phyloP scores from a whole-genome alignment of 1,140 invertebrate genomes.

The Fopius arisanus region DNA sequence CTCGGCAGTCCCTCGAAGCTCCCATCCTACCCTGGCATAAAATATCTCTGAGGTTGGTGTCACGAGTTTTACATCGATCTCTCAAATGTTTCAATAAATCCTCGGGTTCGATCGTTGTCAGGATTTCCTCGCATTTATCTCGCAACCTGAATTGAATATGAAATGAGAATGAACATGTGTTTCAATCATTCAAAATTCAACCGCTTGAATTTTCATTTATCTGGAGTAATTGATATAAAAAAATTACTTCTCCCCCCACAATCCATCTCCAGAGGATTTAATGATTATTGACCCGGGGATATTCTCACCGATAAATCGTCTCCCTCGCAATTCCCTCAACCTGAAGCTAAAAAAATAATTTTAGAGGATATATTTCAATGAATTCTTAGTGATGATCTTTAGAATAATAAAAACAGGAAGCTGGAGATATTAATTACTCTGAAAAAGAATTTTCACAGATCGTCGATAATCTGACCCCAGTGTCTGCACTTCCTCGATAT shows the following conservation, averaged over 20 bases:
- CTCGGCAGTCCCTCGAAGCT: not conserved
- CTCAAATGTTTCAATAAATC: not conserved
- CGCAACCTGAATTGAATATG: not conserved
- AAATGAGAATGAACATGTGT: no score
- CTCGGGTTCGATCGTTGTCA: not conserved
- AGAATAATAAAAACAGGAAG: not conserved
- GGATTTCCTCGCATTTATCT: not conserved
- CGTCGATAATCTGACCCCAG: constrained; percentile 34
- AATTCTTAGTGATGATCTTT: no score
- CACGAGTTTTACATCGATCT: not conserved
- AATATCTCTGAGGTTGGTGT: not conserved
- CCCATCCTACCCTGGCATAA: not conserved
- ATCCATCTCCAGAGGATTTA: constrained; percentile 42
- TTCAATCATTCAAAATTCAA: no score
- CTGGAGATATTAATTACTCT: constrained; percentile 41
- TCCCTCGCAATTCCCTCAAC: constrained; percentile 47
- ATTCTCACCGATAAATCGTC: constrained; percentile 43
- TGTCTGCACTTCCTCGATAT: constrained; percentile 42
- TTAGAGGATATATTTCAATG: not conserved
- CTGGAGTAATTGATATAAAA: not conserved
- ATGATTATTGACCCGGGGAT: constrained; percentile 44
- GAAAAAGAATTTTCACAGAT: constrained; percentile 50
- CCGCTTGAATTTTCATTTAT: not conserved
- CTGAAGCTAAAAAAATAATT: constrained; percentile 46
- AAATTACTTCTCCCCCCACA: constrained; percentile 41